Evolutionary conservation across 2,888 invertebrate species (phyloP), one percentile per base, ranked within the genome.

Genomic region (Chaetogeoica ovagalla): DNA sequence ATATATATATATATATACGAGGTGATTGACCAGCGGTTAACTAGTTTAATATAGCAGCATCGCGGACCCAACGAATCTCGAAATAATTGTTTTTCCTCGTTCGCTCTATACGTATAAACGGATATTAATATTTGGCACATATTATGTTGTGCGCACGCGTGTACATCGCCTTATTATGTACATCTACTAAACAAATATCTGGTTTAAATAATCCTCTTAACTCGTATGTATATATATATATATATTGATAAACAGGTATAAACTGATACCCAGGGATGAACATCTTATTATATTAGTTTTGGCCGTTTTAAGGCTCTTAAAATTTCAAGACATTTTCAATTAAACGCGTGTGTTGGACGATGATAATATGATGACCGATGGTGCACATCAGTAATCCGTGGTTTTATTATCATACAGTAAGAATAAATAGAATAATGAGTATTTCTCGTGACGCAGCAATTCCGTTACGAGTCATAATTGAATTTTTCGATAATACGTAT

Each of bases 51-150:
- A 65, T 77, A 65, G 17, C 2, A 8, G 1, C 55, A 37, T 30
- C 30, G 30, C 37, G 60, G 48, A 77, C 60, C 52, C 69, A 17
- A 70, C 77, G 19, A 17, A 62, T 37, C 19, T 39, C 19, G 69
- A 39, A 55, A 52, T 77, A 77, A 77, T 69, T 77, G 77, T 77
- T 77, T 62, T 69, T 62, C 48, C 48, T 43, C 59, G 7, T 48
- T 48, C 30, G 5, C 17, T n/a, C 13, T 48, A 48, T 30, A 60
- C 11, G 19, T 8, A 55, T 8, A 55, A 3, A 19, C 6, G 5
- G 19, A 55, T 63, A 63, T 30, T 30, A 30, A 30, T 30, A 30
- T 30, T 30, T 30, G 30, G 30, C 30, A 30, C 30, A 30, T 30
- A 30, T 30, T 30, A 30, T 30, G 4, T 30, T 30, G 30, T 30